Base-by-base conservation (phyloP, 2,888 invertebrate species). In the Epinotia ramella region DNA sequence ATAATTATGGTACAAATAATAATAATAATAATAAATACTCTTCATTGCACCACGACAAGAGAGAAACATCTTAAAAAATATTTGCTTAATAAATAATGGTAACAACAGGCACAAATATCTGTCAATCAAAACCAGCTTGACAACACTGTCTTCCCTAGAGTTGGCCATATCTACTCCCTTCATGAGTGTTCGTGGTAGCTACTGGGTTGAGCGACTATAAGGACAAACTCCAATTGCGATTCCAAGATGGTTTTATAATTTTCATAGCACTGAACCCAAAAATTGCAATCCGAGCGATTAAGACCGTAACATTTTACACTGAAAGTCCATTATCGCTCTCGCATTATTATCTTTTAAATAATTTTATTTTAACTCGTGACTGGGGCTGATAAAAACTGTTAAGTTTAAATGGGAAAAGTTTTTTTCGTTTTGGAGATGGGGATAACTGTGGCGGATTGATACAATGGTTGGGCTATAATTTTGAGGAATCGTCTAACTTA, bases 401-500 rank as follows among this genome's bases (percentile, higher is more conserved):
- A 75, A 75, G 66, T 75, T 75, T 76, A 72, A 72, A 76, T 76
- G 71, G 70, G 72, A 76, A 76, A 76, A 76, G 71, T 76, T 76
- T 72, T 73, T 75, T 66, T 53, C 68, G 56, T 73, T 73, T 65
- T 20, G 53, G 20, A 73, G 70, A 70, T 69, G 56, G 18, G 46
- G 20, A 66, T 75, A 65, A 59, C 40, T 59, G 64, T 65, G 59
- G 59, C 9, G 49, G 64, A 70, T 69, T 70, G 69, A 65, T 75
- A 75, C 44, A 73, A 66, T 63, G 40, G 49, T 40, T 18, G 33
- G 60, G 44, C 20, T 71, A 60, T 64, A 60, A 65, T 71, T 73
- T 70, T 64, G 73, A 46, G 20, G 33, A 11, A 20, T 40, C 2
- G 44, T 72, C 71, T 63, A 56, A 64, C 53, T 28, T 53, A n/a